Conservation (phyloP, 2,797 vertebrate species). For the Luscinia megarhynchos region DNA sequence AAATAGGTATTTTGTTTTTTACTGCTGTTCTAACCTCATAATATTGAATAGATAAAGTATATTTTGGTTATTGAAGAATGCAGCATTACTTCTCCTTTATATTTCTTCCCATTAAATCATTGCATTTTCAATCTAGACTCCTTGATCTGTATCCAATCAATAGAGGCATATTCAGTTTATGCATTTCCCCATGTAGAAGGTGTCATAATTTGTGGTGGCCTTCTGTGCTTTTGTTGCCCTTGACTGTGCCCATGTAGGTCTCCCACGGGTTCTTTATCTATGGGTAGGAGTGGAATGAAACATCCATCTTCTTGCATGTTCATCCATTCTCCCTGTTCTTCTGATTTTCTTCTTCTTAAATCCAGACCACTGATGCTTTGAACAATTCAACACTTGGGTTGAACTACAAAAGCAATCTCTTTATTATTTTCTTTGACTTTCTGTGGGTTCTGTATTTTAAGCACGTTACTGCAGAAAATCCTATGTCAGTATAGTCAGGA, state of each 20-base stretch:
- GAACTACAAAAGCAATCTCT: neutral
- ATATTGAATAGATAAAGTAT: conserved; percentile 19
- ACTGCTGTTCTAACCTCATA: conserved; percentile 6
- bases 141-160: neutral
- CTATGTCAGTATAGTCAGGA: neutral
- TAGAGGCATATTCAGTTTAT: neutral
- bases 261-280: neutral
- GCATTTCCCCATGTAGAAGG: neutral
- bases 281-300: neutral
- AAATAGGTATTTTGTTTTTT: conserved; percentile 10
- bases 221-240: neutral
- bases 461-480: neutral
- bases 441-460: neutral
- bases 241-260: neutral
- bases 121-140: neutral
- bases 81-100: neutral
- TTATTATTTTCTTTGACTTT: neutral
- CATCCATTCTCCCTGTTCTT: neutral
- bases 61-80: neutral
- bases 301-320: neutral
- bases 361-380: neutral
- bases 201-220: neutral
- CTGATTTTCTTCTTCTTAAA: neutral
- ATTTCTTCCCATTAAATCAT: neutral
- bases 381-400: neutral